A percentile compares a stretch with the other conserved stretches of the same genome.
Evolutionary conservation across 2,113 vertebrate species (phyloP).

Genomic region (Vicugna pacos): DNA sequence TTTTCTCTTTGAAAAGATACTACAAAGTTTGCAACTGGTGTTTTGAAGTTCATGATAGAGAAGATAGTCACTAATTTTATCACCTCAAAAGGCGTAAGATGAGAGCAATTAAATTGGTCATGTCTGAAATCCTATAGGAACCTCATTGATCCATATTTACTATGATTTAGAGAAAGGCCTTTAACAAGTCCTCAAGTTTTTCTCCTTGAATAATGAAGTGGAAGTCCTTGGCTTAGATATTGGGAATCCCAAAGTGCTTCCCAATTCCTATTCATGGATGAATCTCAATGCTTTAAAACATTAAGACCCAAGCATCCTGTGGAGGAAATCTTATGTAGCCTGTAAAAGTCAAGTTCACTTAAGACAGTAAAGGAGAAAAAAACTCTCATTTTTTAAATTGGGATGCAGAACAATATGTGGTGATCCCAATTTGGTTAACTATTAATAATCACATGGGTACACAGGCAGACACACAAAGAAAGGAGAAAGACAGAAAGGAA

Average conservation of each 20-base stretch:
- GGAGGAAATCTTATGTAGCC: not conserved
- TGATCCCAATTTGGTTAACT: not conserved
- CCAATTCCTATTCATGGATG: not conserved
- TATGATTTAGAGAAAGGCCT: not conserved
- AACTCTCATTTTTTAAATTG: not conserved
- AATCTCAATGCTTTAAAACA: not conserved
- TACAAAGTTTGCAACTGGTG: not conserved
- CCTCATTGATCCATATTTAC: not conserved
- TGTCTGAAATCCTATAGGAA: not conserved
- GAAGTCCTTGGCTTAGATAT: not conserved
- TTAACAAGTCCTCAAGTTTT: not conserved
- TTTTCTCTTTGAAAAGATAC: conserved; percentile 16
- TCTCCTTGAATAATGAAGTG: not conserved
- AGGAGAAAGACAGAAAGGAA: not conserved
- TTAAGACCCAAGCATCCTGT: not conserved
- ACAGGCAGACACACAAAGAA: not conserved
- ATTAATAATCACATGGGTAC: not conserved
- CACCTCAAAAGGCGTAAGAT: not conserved
- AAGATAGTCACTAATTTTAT: not conserved
- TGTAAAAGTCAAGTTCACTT: conserved; percentile 2
- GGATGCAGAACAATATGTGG: not conserved
- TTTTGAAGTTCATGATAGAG: not conserved
- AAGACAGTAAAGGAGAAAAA: not conserved
- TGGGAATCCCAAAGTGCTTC: not conserved
- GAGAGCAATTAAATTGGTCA: not conserved